A percentile compares a stretch with the other conserved stretches of the same genome.
These are phyloP conservation scores for Microplitis mediator DNA, from an alignment of 1,140 invertebrate species.

Conservation along the genomic window DNA sequence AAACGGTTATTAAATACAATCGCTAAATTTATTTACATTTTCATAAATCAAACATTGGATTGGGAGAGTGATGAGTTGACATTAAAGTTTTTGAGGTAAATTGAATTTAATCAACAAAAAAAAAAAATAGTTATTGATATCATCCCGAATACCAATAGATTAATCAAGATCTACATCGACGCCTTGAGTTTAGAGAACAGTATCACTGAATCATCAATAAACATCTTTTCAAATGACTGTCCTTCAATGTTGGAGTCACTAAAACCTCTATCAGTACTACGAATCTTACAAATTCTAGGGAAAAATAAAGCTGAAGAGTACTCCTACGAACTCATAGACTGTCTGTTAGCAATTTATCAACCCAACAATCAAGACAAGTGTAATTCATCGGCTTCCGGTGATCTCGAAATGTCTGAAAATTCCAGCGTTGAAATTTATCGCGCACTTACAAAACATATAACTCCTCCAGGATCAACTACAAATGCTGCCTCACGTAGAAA, in stretches of 20 bases:
- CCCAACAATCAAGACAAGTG: slow-evolving; percentile 34
- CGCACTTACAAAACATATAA: slow-evolving; percentile 47
- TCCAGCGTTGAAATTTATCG: slow-evolving; percentile 65
- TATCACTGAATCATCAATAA: slow-evolving; percentile 38
- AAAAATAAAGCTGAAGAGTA: slow-evolving; percentile 60
- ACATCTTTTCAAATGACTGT: slow-evolving; percentile 62
- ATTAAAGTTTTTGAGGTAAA: slow-evolving; percentile 44
- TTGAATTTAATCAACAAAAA: not conserved
- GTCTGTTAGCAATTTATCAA: slow-evolving; percentile 54
- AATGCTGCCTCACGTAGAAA: not conserved
- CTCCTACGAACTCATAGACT: slow-evolving; percentile 63
- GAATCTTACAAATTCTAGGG: slow-evolving; percentile 59
- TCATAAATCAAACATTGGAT: slow-evolving; percentile 41
- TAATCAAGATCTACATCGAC: slow-evolving; percentile 48
- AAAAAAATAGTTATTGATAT: not conserved
- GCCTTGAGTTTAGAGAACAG: slow-evolving; percentile 39
- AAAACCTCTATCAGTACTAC: slow-evolving; percentile 63
- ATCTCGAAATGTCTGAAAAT: slow-evolving; percentile 60
- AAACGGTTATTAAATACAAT: slow-evolving; percentile 42
- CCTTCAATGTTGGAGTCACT: slow-evolving; percentile 63
- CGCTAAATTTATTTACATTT: slow-evolving; percentile 36
- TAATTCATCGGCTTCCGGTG: slow-evolving; percentile 32
- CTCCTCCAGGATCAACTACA: slow-evolving; percentile 37
- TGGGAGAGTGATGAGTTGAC: slow-evolving; percentile 37
- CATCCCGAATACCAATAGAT: slow-evolving; percentile 28